Percentiles rank a stretch among this genome's conserved stretches.
phyloP scores from a whole-genome alignment of 2,797 vertebrate genomes.

The Tragopan temminckii region DNA sequence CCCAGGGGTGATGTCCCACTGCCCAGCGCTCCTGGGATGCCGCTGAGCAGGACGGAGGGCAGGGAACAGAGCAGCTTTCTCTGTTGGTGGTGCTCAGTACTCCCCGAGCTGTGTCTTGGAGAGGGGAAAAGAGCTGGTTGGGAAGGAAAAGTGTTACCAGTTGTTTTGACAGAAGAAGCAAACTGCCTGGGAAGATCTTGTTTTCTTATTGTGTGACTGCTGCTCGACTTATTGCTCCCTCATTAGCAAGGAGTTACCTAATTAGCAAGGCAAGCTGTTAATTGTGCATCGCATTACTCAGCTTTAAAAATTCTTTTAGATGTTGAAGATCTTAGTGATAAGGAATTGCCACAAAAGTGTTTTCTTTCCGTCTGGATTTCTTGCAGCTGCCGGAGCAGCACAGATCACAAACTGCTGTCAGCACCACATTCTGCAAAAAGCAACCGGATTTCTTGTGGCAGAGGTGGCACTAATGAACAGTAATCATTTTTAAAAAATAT shows the following conservation, averaged over 20 bases:
- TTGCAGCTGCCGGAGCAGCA: neutral
- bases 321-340: neutral
- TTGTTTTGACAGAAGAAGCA: conserved; percentile 4
- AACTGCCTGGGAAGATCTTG: conserved; percentile 34
- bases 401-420: neutral
- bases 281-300: conserved; percentile 38
- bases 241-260: conserved; percentile 62
- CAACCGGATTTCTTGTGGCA: neutral
- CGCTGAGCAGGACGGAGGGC: accelerated
- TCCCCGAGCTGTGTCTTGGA: neutral
- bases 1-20: neutral
- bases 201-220: neutral
- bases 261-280: conserved; percentile 63
- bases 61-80: neutral
- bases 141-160: neutral
- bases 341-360: neutral
- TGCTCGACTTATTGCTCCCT: conserved; percentile 57
- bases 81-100: neutral
- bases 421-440: neutral
- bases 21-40: neutral
- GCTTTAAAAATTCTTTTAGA: conserved; percentile 47
- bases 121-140: accelerated
- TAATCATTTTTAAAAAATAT: conserved; percentile 2
- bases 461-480: conserved; percentile 48
- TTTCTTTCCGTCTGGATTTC: neutral